phyloP scores from a whole-genome alignment of 1,140 invertebrate species.

The Drosophila aff. region DNA sequence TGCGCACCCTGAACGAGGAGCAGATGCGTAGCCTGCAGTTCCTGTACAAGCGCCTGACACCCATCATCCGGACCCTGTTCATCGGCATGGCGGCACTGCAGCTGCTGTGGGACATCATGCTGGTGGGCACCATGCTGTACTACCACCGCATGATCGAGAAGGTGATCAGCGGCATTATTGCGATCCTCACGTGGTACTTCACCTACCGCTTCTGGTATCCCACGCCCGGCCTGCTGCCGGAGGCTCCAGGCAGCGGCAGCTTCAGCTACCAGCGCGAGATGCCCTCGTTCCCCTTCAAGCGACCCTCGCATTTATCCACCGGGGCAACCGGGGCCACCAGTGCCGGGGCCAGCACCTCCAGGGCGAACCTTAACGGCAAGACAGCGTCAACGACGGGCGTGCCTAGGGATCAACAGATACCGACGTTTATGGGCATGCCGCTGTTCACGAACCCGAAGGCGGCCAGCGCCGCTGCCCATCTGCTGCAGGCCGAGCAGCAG shows the following conservation, averaged over 20 bases:
- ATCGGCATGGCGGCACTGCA: slow-evolving; percentile 92
- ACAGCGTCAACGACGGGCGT: slow-evolving; percentile 16
- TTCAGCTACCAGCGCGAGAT: slow-evolving; percentile 90
- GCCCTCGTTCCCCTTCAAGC: slow-evolving; percentile 57
- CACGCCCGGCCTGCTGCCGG: slow-evolving; percentile 87
- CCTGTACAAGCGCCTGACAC: slow-evolving; percentile 91
- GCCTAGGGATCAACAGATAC: slow-evolving; percentile 66
- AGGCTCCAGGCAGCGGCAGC: slow-evolving; percentile 91
- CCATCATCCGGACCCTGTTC: slow-evolving; percentile 92
- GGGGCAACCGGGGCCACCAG: slow-evolving; percentile 8
- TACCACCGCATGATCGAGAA: slow-evolving; percentile 98
- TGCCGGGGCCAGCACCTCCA: slow-evolving; percentile 14
- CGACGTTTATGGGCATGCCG: slow-evolving; percentile 93
- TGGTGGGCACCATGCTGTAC: slow-evolving; percentile 95
- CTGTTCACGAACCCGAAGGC: slow-evolving; percentile 86
- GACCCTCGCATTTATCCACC: slow-evolving; percentile 64
- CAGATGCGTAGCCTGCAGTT: slow-evolving; percentile 90
- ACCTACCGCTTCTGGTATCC: slow-evolving; percentile 95
- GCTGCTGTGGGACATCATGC: slow-evolving; percentile 97
- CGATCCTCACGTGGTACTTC: slow-evolving; percentile 95
- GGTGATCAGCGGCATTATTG: slow-evolving; percentile 93
- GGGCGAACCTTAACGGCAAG: slow-evolving; percentile 52
- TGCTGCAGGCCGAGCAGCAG: slow-evolving; percentile 46
- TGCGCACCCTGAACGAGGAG: slow-evolving; percentile 88
- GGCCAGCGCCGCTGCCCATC: slow-evolving; percentile 52